Evolutionary conservation across 1,140 invertebrate genomes (phyloP), one percentile per base, ranked within the genome.

Genomic region (Pinna nobilis): DNA sequence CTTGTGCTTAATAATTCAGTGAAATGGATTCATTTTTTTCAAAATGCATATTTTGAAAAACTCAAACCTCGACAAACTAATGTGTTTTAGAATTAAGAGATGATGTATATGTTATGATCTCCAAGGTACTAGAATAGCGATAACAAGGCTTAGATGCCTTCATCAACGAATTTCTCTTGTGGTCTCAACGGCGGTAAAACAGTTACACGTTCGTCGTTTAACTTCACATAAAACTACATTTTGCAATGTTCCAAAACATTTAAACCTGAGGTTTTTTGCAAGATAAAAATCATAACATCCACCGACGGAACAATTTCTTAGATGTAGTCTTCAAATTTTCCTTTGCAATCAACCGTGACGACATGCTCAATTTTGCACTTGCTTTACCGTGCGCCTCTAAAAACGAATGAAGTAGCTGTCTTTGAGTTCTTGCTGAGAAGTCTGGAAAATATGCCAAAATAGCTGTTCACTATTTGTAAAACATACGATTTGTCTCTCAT

Each of bases 311-410:
- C n/a, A n/a, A 53, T 33, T 28, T 28, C 47, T 65, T 47, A 65
- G 70, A 72, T 65, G 60, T 72, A 57, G 37, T 47, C 39, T 51
- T 74, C 49, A 68, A 74, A 74, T 67, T 74, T 74, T 50, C 64
- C 33, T 39, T 66, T 41, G 57, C 64, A 30, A 32, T 63, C 64
- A 67, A 67, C 37, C 71, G 53, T 33, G 64, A 74, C 50, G 25
- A 11, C 47, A 44, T 60, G 37, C 33, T 74, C 7, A 51, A 55
- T 44, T 66, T 33, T 74, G 71, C 57, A 67, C 64, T 51, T 39
- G 55, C 2, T 44, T 28, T 63, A 65, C 70, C 51, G 25, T n/a
- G 55, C 37, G 51, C 65, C 70, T 55, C 23, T 60, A 39, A 61
- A 64, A 64, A 57, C n/a, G 28, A 41, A 25, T 28, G 50, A 37